These are phyloP conservation scores for Drosophila paranaensis DNA, from an alignment of 2,888 invertebrate species.

Conservation along the genomic window DNA sequence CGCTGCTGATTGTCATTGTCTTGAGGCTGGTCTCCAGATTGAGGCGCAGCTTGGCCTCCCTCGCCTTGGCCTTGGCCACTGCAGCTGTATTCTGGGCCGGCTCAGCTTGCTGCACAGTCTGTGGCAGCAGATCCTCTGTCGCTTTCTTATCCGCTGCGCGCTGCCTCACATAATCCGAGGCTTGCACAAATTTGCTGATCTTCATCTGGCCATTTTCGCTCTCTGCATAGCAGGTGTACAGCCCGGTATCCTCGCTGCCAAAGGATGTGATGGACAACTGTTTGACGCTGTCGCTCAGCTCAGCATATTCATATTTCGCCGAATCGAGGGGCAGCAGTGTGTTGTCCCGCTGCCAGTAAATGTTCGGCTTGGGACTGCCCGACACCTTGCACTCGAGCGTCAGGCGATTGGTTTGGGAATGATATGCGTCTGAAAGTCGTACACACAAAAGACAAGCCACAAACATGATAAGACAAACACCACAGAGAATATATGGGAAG, in stretches of 20 bases:
- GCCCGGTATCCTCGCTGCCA: constrained; percentile 88
- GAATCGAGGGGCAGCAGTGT: constrained; percentile 86
- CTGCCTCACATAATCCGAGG: constrained; percentile 79
- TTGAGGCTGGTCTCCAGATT: constrained; percentile 90
- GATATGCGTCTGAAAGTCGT: constrained; percentile 87
- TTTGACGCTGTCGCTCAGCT: constrained; percentile 89
- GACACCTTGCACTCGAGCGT: constrained; percentile 91
- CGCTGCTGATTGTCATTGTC: constrained; percentile 90
- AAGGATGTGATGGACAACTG: constrained; percentile 89
- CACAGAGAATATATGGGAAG: neutral
- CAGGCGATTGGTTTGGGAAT: constrained; percentile 89
- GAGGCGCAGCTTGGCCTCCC: constrained; percentile 88
- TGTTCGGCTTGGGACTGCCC: constrained; percentile 89
- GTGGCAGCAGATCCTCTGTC: constrained; percentile 36
- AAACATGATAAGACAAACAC: constrained; percentile 48
- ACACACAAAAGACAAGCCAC: constrained; percentile 33
- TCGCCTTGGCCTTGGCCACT: constrained; percentile 63
- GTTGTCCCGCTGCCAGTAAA: constrained; percentile 89
- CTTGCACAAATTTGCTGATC: constrained; percentile 82
- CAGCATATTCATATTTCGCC: constrained; percentile 87
- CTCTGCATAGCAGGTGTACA: constrained; percentile 91
- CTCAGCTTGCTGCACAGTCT: constrained; percentile 44
- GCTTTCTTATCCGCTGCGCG: constrained; percentile 61
- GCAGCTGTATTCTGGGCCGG: constrained; percentile 58
- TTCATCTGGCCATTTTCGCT: constrained; percentile 87